A percentile compares a stretch with the other conserved stretches of the same genome.
phyloP scores from a whole-genome alignment of 1,140 invertebrate species.

The Heterodera carotae region DNA sequence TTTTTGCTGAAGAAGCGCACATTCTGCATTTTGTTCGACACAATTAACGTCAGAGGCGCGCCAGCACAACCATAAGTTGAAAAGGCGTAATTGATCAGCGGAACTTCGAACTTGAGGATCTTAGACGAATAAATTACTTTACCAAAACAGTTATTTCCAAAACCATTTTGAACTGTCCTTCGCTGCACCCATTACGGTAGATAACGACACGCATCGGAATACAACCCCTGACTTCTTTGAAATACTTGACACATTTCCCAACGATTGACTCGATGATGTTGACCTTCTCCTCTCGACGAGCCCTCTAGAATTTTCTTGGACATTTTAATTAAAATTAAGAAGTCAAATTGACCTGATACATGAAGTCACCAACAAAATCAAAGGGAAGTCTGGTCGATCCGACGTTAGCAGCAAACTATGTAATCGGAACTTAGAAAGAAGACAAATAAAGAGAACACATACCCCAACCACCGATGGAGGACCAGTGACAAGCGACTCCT shows the following conservation, averaged over 20 bases:
- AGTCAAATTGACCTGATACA: constrained; percentile 23
- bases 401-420: constrained; percentile 39
- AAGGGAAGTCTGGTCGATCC: constrained; percentile 23
- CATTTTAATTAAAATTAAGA: constrained; percentile 3
- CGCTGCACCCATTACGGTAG: constrained; percentile 50
- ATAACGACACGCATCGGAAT: constrained; percentile 39
- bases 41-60: constrained; percentile 40
- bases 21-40: constrained; percentile 45
- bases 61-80: not conserved
- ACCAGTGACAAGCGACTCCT: not conserved
- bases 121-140: not conserved
- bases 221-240: not conserved
- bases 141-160: not conserved
- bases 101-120: constrained; percentile 44
- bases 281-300: constrained; percentile 47
- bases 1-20: constrained; percentile 42
- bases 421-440: not conserved
- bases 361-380: constrained; percentile 39
- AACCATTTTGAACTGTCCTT: constrained; percentile 45
- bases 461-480: constrained; percentile 33
- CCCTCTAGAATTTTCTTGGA: constrained; percentile 31
- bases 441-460: not conserved
- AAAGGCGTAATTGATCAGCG: constrained; percentile 33
- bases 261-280: constrained; percentile 37
- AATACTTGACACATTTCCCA: constrained; percentile 32